Percentiles rank a stretch among this genome's conserved stretches.
phyloP scores from a whole-genome alignment of 2,888 invertebrate species.

The Strigamia maritima region DNA sequence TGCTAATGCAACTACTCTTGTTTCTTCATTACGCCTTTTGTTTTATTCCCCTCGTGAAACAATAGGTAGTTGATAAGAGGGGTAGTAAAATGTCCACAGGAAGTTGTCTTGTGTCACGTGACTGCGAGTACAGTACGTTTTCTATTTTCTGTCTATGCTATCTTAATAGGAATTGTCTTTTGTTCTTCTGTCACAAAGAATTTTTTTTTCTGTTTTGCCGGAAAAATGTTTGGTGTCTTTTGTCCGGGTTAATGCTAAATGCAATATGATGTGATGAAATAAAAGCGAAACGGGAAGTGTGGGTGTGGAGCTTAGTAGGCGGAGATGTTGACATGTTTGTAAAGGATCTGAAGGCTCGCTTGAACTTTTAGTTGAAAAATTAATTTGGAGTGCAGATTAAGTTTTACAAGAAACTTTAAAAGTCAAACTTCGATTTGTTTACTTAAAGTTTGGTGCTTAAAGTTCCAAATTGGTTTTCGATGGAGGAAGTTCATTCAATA shows the following conservation, averaged over 20 bases:
- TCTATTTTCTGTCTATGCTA: not conserved
- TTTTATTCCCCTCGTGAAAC: slow-evolving; percentile 26
- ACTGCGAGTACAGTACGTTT: slow-evolving; percentile 8
- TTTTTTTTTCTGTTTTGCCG: not conserved
- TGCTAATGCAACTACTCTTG: slow-evolving; percentile 11
- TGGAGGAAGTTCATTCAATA: too few species aligned
- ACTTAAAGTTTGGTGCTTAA: not conserved
- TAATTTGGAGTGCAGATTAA: slow-evolving; percentile 9
- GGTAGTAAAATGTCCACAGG: slow-evolving; percentile 29
- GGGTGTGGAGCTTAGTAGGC: slow-evolving; percentile 16
- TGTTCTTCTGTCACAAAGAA: not conserved
- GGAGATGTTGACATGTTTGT: slow-evolving; percentile 24
- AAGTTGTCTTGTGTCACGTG: slow-evolving; percentile 17
- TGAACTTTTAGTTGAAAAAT: not conserved
- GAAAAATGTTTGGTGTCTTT: slow-evolving; percentile 21
- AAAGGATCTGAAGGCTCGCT: not conserved
- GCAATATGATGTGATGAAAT: slow-evolving; percentile 21
- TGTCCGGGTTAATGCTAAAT: slow-evolving; percentile 24
- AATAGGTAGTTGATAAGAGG: slow-evolving; percentile 27
- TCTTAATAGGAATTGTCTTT: slow-evolving; percentile 27
- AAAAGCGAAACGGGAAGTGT: slow-evolving; percentile 13
- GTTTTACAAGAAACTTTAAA: not conserved
- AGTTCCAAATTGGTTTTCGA: too few species aligned
- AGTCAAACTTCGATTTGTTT: not conserved
- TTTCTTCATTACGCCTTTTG: slow-evolving; percentile 20